Conservation (phyloP, 2,888 invertebrate genomes). For the Lepidochrysops patricia region DNA sequence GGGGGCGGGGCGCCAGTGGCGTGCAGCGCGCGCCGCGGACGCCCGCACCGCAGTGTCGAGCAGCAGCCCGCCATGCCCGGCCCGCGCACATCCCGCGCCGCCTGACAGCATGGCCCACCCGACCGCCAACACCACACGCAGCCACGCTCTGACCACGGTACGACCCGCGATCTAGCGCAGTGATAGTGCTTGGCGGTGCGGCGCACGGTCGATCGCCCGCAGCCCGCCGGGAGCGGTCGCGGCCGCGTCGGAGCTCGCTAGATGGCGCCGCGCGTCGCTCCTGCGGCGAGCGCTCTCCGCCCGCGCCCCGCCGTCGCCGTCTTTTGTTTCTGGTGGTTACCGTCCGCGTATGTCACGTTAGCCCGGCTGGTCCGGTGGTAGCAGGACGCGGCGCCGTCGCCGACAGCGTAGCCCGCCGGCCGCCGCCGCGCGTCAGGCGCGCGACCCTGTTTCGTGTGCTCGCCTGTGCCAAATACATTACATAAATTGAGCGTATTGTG, state of each 20-base stretch:
- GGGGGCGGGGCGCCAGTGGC: constrained; percentile 62
- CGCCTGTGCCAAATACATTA: constrained; percentile 45
- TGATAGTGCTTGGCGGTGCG: constrained; percentile 57
- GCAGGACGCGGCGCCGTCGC: constrained; percentile 63
- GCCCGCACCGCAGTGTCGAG: constrained; percentile 73
- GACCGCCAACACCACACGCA: constrained; percentile 73
- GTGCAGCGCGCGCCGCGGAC: constrained; percentile 73
- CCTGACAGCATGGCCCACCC: constrained; percentile 73
- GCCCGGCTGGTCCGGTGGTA: constrained; percentile 57
- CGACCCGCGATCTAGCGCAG: constrained; percentile 41
- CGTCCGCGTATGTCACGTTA: constrained; percentile 67
- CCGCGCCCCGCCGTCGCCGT: constrained; percentile 61
- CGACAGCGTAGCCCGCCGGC: constrained; percentile 60
- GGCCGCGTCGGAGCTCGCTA: constrained; percentile 66
- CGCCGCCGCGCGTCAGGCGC: constrained; percentile 36
- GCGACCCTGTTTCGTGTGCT: constrained; percentile 43
- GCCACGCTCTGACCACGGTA: constrained; percentile 75
- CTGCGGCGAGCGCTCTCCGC: constrained; percentile 69
- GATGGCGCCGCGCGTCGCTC: constrained; percentile 70
- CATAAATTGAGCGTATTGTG: constrained; percentile 34
- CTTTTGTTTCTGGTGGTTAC: constrained; percentile 60
- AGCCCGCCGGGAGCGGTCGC: constrained; percentile 61
- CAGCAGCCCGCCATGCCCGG: constrained; percentile 72
- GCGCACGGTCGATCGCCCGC: constrained; percentile 70
- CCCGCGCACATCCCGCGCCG: constrained; percentile 71